Percentiles rank a stretch among this genome's conserved stretches.
Evolutionary conservation across 2,113 vertebrate species (phyloP).

Genomic region (Zosterops hypoxanthus): DNA sequence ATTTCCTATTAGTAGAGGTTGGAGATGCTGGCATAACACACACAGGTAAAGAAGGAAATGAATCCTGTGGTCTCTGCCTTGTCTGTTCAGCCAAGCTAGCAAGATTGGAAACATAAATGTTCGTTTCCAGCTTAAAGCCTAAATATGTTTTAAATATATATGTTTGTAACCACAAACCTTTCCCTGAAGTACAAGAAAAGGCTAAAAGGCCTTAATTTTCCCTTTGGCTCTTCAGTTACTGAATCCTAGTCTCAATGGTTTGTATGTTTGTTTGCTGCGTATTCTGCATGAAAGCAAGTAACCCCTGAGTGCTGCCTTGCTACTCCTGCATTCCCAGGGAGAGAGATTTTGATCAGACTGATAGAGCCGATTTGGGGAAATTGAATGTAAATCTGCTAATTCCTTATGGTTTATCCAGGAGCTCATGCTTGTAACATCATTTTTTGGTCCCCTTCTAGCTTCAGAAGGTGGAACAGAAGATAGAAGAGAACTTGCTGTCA

Average conservation of each 20-base stretch:
- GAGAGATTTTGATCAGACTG: background rate
- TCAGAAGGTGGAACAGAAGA: background rate
- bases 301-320: background rate
- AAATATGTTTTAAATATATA: background rate
- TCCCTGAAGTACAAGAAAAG: background rate
- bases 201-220: background rate
- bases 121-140: background rate
- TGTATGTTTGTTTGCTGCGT: background rate
- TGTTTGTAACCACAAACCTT: background rate
- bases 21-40: background rate
- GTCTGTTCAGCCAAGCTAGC: background rate
- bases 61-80: background rate
- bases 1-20: background rate
- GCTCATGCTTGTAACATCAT: background rate
- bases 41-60: background rate
- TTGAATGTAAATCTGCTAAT: background rate
- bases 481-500: background rate
- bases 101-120: background rate
- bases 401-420: background rate
- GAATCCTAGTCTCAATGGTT: background rate
- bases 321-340: background rate
- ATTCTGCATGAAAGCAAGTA: background rate
- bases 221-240: background rate
- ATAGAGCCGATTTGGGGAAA: background rate
- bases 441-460: background rate